These are phyloP conservation scores for Geophilus truncorum DNA, from an alignment of 2,888 invertebrate genomes.

Conservation along the genomic window DNA sequence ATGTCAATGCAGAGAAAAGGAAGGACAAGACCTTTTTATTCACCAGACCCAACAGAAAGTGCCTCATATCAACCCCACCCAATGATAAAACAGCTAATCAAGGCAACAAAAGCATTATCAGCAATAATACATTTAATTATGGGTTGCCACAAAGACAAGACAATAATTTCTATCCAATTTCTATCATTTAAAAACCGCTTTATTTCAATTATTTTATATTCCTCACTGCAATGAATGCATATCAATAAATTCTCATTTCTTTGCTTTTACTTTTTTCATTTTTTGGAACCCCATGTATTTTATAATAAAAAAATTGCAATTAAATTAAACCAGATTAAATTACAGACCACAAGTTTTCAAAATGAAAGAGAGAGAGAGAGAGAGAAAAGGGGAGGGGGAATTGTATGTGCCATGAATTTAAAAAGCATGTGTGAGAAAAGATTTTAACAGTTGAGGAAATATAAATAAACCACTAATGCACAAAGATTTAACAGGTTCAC, in stretches of 20 bases:
- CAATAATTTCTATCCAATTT: not conserved
- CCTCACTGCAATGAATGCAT: not conserved
- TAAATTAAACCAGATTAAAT: not conserved
- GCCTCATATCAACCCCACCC: not conserved
- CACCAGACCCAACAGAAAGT: not conserved
- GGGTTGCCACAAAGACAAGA: not conserved
- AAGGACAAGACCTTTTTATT: not conserved
- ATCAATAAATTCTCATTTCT: not conserved
- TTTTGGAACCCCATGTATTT: not conserved
- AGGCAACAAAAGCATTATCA: not conserved
- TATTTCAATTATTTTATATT: not conserved
- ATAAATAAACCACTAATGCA: not conserved
- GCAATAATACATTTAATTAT: not conserved
- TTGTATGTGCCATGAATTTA: not conserved
- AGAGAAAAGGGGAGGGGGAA: too few species aligned
- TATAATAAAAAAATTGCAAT: not conserved
- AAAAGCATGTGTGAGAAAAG: not conserved
- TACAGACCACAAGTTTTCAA: not conserved
- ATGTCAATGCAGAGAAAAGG: not conserved
- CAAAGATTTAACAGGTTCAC: not conserved
- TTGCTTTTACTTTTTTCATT: not conserved
- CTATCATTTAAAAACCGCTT: not conserved
- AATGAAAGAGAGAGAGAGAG: too few species aligned
- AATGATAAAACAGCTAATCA: too few species aligned
- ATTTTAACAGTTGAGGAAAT: not conserved